Percentiles rank a stretch among this genome's conserved stretches.
Conservation (phyloP, 2,797 vertebrate species). For the Spinibarbus caldwelli region DNA sequence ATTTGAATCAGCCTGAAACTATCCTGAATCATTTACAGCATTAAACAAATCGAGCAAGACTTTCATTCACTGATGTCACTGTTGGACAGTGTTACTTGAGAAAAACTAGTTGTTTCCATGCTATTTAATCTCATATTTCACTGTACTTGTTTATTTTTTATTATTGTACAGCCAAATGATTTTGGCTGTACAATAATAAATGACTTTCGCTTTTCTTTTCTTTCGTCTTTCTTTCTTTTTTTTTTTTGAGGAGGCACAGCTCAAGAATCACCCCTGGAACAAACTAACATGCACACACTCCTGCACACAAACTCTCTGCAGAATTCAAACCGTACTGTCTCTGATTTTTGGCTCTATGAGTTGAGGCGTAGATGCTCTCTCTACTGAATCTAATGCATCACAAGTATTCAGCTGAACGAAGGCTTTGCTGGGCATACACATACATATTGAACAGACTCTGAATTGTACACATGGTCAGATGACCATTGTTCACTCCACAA, state of each 20-base stretch:
- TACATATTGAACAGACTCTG: slow-evolving; percentile 48
- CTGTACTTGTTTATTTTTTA: not conserved
- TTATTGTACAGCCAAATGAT: not conserved
- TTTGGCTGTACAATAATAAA: no score
- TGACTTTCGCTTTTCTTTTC: not conserved
- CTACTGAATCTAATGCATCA: slow-evolving; percentile 42
- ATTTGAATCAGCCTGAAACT: not conserved
- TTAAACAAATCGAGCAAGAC: not conserved
- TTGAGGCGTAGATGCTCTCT: slow-evolving; percentile 14
- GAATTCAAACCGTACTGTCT: slow-evolving; percentile 7
- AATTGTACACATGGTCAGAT: slow-evolving; percentile 31
- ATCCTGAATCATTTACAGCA: not conserved
- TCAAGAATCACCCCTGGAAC: not conserved
- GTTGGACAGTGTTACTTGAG: not conserved
- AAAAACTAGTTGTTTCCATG: not conserved
- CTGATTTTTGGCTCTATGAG: slow-evolving; percentile 36
- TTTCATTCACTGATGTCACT: not conserved
- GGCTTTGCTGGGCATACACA: slow-evolving; percentile 36
- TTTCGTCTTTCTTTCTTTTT: not conserved
- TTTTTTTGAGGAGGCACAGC: not conserved
- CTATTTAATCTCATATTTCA: not conserved
- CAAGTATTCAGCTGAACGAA: slow-evolving; percentile 43
- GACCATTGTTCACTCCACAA: slow-evolving; percentile 43
- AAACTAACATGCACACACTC: not conserved
- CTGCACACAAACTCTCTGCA: not conserved